Conservation (phyloP, 2,113 vertebrate genomes). For the Balaenoptera acutorostrata region DNA sequence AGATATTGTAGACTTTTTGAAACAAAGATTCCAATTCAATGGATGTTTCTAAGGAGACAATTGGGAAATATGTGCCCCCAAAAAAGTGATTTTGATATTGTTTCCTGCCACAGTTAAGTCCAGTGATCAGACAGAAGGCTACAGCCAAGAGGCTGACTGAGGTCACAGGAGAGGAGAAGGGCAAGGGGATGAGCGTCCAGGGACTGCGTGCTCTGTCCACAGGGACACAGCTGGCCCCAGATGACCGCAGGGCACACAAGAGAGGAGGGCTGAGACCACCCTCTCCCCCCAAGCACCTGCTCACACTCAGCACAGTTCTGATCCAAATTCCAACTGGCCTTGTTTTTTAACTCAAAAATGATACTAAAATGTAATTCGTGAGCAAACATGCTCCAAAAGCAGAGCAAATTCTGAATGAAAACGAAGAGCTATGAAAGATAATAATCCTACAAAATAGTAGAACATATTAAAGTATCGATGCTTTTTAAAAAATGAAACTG, state of each 20-base stretch:
- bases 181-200: too few relatives aligned
- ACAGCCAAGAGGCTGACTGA: background rate
- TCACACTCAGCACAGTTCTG: background rate
- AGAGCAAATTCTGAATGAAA: background rate
- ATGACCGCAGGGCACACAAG: background rate
- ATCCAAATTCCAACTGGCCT: background rate
- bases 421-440: background rate
- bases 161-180: background rate
- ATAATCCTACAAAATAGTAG: background rate
- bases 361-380: background rate
- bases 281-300: background rate
- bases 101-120: background rate
- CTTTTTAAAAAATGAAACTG: background rate
- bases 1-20: fast-evolving
- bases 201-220: too few relatives aligned
- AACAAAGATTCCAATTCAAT: background rate
- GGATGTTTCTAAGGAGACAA: background rate
- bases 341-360: background rate
- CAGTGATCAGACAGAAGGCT: background rate
- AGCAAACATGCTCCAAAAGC: background rate
- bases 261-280: fast-evolving
- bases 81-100: background rate
- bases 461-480: background rate
- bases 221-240: too few relatives aligned
- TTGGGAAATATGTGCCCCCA: background rate